phyloP scores from a whole-genome alignment of 2,113 vertebrate species.

The Danionella cerebrum region DNA sequence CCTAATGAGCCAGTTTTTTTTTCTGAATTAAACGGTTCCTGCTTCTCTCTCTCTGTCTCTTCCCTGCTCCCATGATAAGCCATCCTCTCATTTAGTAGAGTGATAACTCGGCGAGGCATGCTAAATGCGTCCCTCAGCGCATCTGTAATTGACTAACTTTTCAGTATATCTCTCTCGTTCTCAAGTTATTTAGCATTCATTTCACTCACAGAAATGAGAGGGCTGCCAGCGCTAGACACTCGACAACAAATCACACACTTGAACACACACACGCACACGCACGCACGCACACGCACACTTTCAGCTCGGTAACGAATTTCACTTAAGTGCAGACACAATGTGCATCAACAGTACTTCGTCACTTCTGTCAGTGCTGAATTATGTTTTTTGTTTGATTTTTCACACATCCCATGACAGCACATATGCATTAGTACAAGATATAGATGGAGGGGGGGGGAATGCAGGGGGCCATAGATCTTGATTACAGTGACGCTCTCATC shows the following conservation, averaged over 20 bases:
- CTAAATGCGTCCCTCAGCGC: slow-evolving; percentile 28
- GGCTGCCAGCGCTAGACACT: slow-evolving; percentile 18
- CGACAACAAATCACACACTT: slow-evolving; percentile 5
- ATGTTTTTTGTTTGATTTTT: slow-evolving; percentile 9
- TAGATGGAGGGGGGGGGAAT: not conserved
- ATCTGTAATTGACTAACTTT: slow-evolving; percentile 40
- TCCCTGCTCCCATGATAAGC: slow-evolving; percentile 24
- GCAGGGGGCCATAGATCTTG: slow-evolving; percentile 4
- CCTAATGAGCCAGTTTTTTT: slow-evolving; percentile 23
- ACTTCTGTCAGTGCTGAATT: slow-evolving; percentile 16
- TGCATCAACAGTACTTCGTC: slow-evolving; percentile 21
- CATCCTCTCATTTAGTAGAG: slow-evolving; percentile 14
- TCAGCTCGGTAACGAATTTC: slow-evolving; percentile 10
- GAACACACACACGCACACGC: not conserved
- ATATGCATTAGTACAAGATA: not conserved
- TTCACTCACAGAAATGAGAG: slow-evolving; percentile 18
- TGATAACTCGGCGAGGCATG: slow-evolving; percentile 23
- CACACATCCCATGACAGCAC: too few species aligned
- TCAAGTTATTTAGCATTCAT: slow-evolving; percentile 30
- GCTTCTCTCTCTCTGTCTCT: not conserved
- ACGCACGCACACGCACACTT: too few species aligned
- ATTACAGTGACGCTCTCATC: slow-evolving; percentile 20
- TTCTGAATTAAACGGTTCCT: slow-evolving; percentile 25
- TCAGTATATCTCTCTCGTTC: slow-evolving; percentile 16
- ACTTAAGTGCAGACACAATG: slow-evolving; percentile 13